phyloP scores from a whole-genome alignment of 2,113 vertebrate genomes.

The Bos javanicus region DNA sequence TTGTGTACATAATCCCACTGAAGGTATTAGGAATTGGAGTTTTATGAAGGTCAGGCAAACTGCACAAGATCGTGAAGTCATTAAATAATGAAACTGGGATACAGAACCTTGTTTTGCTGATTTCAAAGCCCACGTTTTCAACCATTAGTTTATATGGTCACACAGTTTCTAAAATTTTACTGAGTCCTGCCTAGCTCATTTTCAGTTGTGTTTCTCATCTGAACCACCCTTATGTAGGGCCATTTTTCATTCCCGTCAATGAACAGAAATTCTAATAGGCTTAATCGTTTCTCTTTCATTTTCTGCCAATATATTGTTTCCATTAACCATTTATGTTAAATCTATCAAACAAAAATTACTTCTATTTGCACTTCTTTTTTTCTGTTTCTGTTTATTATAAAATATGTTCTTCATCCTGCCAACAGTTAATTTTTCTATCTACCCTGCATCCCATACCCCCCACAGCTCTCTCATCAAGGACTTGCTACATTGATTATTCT shows the following conservation, averaged over 20 bases:
- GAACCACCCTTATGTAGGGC: background rate
- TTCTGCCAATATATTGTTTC: background rate
- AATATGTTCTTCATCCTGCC: background rate
- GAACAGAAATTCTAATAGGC: background rate
- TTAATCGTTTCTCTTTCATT: background rate
- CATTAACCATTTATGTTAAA: background rate
- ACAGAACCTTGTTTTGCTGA: background rate
- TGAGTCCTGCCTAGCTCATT: background rate
- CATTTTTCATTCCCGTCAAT: background rate
- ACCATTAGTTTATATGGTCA: background rate
- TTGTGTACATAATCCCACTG: background rate
- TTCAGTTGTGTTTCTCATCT: background rate
- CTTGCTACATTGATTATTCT: no score
- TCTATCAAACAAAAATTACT: background rate
- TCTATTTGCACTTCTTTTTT: background rate
- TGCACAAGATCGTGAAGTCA: background rate
- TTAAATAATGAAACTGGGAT: background rate
- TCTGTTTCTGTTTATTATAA: background rate
- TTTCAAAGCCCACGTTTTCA: background rate
- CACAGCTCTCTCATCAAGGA: background rate
- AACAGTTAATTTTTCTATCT: background rate
- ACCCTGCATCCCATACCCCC: rapidly evolving
- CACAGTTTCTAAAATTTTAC: background rate
- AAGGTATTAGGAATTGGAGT: background rate
- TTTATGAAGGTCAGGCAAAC: no score